These are phyloP conservation scores for Gisinianus flammeolus DNA, from an alignment of 2,888 invertebrate genomes.

Conservation along the genomic window DNA sequence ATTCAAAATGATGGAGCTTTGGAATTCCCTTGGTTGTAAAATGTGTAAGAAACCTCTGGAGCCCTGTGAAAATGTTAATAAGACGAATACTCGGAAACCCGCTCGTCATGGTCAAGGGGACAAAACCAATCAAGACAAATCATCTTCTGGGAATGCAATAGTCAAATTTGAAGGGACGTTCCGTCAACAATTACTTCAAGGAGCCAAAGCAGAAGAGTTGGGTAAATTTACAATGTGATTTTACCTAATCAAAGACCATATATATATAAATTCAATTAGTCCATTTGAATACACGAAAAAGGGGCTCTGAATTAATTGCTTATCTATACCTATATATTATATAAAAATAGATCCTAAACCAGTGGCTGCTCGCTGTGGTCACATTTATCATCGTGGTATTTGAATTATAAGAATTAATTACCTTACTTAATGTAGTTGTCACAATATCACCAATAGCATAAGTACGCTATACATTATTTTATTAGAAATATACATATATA, in stretches of 20 bases:
- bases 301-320: too few species aligned
- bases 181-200: constrained; percentile 17
- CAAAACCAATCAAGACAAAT: neutral
- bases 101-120: neutral
- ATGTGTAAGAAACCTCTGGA: constrained; percentile 26
- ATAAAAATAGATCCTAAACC: constrained; percentile 14
- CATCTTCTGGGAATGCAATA: neutral
- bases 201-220: constrained; percentile 20
- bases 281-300: too few species aligned
- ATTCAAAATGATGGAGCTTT: constrained; percentile 21
- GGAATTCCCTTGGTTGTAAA: constrained; percentile 26
- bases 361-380: constrained; percentile 16
- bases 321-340: too few species aligned
- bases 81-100: constrained; percentile 10
- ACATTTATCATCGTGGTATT: constrained; percentile 13
- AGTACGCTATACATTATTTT: too few species aligned
- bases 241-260: too few species aligned
- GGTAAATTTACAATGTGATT: too few species aligned
- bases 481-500: neutral
- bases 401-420: too few species aligned
- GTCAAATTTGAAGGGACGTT: constrained; percentile 27
- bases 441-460: too few species aligned
- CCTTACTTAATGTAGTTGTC: too few species aligned
- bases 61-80: constrained; percentile 6
- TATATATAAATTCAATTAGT: too few species aligned